A percentile compares a stretch with the other conserved stretches of the same genome.
Evolutionary conservation across 1,140 invertebrate genomes (phyloP).

Genomic region (Anthonomus grandis): DNA sequence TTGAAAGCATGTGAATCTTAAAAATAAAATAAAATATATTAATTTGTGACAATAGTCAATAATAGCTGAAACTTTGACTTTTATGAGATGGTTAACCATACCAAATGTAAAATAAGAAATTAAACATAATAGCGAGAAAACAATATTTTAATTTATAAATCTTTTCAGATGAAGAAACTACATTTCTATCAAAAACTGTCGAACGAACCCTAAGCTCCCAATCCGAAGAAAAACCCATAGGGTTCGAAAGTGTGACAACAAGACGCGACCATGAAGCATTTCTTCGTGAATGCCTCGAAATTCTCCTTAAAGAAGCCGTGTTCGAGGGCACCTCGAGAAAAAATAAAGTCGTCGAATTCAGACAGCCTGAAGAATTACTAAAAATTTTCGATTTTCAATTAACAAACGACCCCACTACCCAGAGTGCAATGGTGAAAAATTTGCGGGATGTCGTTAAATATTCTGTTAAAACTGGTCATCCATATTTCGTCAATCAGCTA

Average conservation of each 20-base stretch:
- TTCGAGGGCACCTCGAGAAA: constrained; percentile 68
- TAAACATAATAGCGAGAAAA: too few species aligned
- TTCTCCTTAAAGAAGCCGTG: constrained; percentile 69
- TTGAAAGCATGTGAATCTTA: too few species aligned
- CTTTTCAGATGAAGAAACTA: constrained; percentile 32
- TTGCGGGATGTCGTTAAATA: constrained; percentile 68
- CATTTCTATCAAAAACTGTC: constrained; percentile 4
- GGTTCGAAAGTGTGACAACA: constrained; percentile 53
- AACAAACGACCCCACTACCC: constrained; percentile 55
- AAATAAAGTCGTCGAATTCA: constrained; percentile 72
- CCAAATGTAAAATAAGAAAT: too few species aligned
- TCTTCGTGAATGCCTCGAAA: constrained; percentile 63
- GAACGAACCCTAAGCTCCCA: not conserved
- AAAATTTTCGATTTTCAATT: constrained; percentile 65
- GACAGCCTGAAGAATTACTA: constrained; percentile 63
- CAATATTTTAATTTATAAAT: not conserved
- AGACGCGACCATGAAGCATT: constrained; percentile 66
- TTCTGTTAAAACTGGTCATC: constrained; percentile 85
- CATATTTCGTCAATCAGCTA: constrained; percentile 82
- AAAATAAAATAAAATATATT: too few species aligned
- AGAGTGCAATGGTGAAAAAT: constrained; percentile 64
- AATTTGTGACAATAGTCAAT: too few species aligned
- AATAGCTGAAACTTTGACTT: too few species aligned
- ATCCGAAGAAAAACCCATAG: constrained; percentile 17
- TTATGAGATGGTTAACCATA: too few species aligned